Base-by-base conservation (phyloP, 2,113 vertebrate genomes). In the Pyxicephalus adspersus region DNA sequence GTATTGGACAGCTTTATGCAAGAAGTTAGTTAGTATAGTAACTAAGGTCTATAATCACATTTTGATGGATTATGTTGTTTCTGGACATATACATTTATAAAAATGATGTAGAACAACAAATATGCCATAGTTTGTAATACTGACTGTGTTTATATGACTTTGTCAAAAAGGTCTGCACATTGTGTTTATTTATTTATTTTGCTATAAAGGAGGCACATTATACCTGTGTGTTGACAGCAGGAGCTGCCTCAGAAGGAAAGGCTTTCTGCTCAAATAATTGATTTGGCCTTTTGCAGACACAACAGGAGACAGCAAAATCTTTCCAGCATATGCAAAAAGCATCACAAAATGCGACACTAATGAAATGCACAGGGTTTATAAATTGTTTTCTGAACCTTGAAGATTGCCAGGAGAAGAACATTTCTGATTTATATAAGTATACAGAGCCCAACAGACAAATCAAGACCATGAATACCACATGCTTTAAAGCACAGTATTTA, bases 261-360 rank as follows among this genome's bases (percentile, higher is more conserved):
- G 58, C 38, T 77, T 77, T 64, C 60, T 76, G 38, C 45, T 51
- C 38, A 64, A 29, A 64, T 77, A 77, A 77, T 77, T 77, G 75
- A 77, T 77, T 64, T 77, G 75, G 74, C 75, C 75, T 77, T 77
- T 77, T 77, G 57, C 45, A 77, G 45, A 77, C 58, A 77, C 75
- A 64, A 77, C 61, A 64, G 75, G 75, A 61, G 75, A 77, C 60
- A 64, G 45, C 38, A 77, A 64, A 77, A 77, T 77, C 38, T 77
- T 77, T 77, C 58, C 60, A 64, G 38, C 34, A 51, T 52, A 64
- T 77, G 75, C 75, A 77, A 77, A 77, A 77, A 54, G 38, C 61
- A 64, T 77, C 75, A 77, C 75, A 64, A 64, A 64, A 64, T 63
- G 52, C 52, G 72, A 75, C 57, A 61, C 75, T 77, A 77, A 77